phyloP scores from a whole-genome alignment of 2,888 invertebrate genomes.

The Allolobophora icterica region DNA sequence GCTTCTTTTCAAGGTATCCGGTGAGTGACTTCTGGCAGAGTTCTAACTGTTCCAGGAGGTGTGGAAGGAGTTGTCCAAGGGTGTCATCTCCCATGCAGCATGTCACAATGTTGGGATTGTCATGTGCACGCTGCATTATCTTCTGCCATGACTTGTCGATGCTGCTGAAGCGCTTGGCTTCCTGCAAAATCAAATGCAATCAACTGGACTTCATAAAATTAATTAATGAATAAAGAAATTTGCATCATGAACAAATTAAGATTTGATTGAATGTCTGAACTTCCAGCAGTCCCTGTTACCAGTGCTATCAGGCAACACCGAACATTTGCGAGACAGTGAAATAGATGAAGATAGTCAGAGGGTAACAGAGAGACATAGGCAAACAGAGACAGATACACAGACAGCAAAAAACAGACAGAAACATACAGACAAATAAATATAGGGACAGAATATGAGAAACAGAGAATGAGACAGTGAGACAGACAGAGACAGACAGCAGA shows the following conservation, averaged over 20 bases:
- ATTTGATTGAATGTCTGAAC: background rate
- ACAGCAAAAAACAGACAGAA: background rate
- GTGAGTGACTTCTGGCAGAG: constrained; percentile 95
- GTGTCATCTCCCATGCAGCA: constrained; percentile 96
- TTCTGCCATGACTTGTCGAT: constrained; percentile 99
- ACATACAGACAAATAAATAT: background rate
- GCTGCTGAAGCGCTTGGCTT: constrained; percentile 69
- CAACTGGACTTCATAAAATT: background rate
- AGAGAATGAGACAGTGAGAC: background rate
- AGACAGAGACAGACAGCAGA: background rate
- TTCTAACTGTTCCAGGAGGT: constrained; percentile 92
- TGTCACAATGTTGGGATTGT: constrained; percentile 91
- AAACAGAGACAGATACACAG: background rate
- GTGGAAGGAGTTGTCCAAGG: constrained; percentile 86
- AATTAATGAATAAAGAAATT: background rate
- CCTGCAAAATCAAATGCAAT: constrained; percentile 20
- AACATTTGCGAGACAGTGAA: background rate
- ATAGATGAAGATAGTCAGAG: background rate
- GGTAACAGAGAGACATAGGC: background rate
- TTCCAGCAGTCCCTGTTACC: background rate
- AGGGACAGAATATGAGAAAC: background rate
- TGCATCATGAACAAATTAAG: background rate
- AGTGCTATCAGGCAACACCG: background rate
- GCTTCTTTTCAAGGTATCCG: constrained; percentile 71
- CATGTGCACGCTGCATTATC: constrained; percentile 86